Evolutionary conservation across 2,113 vertebrate species (phyloP).

Genomic region (Donacobius atricapilla): DNA sequence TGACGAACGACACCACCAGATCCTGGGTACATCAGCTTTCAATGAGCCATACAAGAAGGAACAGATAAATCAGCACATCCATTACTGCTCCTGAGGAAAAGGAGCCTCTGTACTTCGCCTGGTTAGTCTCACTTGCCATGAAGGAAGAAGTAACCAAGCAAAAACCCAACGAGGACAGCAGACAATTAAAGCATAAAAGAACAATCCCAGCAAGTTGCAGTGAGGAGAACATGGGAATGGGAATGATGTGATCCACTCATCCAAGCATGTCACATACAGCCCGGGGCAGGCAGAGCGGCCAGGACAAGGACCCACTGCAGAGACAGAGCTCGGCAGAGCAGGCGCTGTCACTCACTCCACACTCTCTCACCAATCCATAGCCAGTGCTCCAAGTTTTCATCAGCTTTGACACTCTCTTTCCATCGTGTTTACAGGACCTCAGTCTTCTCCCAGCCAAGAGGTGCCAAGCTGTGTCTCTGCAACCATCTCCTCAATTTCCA

Average conservation of each 20-base stretch:
- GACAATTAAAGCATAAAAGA: not conserved
- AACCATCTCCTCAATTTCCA: not conserved
- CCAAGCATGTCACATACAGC: not conserved
- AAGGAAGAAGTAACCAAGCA: not conserved
- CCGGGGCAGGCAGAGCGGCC: not conserved
- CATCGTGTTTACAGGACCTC: not conserved
- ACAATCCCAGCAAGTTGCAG: not conserved
- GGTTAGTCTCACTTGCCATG: not conserved
- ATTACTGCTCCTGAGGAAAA: not conserved
- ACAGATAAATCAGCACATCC: not conserved
- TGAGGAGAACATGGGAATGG: not conserved
- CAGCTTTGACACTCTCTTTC: not conserved
- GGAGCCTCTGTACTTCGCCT: not conserved
- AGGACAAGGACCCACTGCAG: not conserved
- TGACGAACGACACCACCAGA: not conserved
- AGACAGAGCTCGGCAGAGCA: not conserved
- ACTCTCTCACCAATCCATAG: not conserved
- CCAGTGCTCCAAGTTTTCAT: not conserved
- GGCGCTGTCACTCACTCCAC: not conserved
- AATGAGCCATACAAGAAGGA: not conserved
- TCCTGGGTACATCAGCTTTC: not conserved
- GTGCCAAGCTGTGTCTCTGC: not conserved
- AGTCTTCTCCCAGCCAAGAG: not conserved
- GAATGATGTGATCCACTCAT: not conserved
- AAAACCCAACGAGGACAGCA: not conserved